These are phyloP conservation scores for Mustela lutreola DNA, from an alignment of 2,113 vertebrate species.

Conservation along the genomic window DNA sequence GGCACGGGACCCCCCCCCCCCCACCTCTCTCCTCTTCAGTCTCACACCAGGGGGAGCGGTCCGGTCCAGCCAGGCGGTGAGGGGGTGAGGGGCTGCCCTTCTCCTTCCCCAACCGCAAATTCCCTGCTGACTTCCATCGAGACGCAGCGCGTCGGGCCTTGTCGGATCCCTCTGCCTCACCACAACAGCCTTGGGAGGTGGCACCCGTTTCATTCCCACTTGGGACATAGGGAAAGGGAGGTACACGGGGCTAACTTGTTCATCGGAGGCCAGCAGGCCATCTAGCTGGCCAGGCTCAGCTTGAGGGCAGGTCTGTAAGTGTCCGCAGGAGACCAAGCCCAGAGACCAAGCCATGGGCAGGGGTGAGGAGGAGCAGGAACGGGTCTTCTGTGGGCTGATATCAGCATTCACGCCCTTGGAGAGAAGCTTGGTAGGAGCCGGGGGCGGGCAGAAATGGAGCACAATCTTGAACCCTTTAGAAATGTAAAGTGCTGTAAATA, in stretches of 20 bases:
- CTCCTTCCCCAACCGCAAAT: fast-evolving
- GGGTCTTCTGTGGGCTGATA: fast-evolving
- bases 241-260: fast-evolving
- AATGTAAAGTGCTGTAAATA: slow-evolving; percentile 3
- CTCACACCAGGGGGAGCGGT: fast-evolving
- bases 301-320: neutral
- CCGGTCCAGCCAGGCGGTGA: fast-evolving
- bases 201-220: fast-evolving
- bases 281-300: fast-evolving
- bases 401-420: fast-evolving
- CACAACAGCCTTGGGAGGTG: fast-evolving
- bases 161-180: fast-evolving
- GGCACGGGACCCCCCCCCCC: fast-evolving
- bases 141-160: neutral
- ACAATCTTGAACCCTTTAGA: neutral
- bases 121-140: fast-evolving
- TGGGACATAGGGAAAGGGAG: neutral
- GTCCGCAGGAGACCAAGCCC: neutral
- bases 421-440: neutral
- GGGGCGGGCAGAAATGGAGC: fast-evolving
- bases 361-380: fast-evolving
- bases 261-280: neutral
- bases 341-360: fast-evolving
- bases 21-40: fast-evolving
- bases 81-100: fast-evolving